A percentile compares a stretch with the other conserved stretches of the same genome.
phyloP scores from a whole-genome alignment of 2,797 vertebrate species.

The Myioborus melanocephalus region DNA sequence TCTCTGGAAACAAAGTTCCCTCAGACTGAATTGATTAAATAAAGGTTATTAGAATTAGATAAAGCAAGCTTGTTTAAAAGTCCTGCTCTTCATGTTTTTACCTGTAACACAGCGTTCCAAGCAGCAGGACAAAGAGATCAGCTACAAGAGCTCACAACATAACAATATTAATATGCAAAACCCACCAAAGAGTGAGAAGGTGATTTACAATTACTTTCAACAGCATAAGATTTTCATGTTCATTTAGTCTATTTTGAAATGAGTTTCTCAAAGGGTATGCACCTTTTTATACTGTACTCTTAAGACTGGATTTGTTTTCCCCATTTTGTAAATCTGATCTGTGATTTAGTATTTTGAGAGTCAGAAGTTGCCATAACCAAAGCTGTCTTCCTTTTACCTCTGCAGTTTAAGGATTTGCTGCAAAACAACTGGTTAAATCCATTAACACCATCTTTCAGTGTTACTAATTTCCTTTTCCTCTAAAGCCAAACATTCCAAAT shows the following conservation, averaged over 20 bases:
- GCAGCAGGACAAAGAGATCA: not conserved
- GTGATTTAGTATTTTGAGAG: not conserved
- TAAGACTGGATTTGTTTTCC: not conserved
- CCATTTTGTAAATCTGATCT: not conserved
- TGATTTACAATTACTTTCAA: not conserved
- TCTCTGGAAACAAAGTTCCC: not conserved
- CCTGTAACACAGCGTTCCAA: not conserved
- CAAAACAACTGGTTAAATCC: not conserved
- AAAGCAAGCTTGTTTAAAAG: not conserved
- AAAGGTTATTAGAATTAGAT: not conserved
- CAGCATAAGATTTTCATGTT: not conserved
- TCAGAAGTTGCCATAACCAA: not conserved
- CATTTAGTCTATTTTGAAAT: not conserved
- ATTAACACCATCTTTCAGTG: not conserved
- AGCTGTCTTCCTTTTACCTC: not conserved
- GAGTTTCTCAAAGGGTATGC: not conserved
- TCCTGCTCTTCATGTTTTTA: not conserved
- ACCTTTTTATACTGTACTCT: not conserved
- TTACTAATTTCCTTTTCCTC: not conserved
- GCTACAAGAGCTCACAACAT: not conserved
- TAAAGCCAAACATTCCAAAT: not conserved
- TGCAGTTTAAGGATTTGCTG: not conserved
- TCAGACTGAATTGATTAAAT: constrained; percentile 9
- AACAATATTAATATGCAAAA: not conserved
- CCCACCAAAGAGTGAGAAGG: not conserved